Base-by-base conservation (phyloP, 1,140 invertebrate species). In the Sarcophaga peregrina region DNA sequence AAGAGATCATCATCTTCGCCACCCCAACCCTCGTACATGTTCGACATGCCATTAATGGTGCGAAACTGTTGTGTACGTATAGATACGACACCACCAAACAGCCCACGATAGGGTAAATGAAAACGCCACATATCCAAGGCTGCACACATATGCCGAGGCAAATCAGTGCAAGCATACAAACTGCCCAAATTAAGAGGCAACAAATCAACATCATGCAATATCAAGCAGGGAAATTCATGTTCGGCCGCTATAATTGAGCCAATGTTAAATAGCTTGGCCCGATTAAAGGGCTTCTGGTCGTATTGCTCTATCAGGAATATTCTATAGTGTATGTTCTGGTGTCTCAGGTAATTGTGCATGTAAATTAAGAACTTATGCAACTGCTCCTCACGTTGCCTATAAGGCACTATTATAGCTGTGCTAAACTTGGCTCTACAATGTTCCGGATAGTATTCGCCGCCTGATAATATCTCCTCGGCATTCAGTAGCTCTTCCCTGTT, bases 151-250 rank as follows among this genome's bases (percentile, higher is more conserved):
- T 99, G 98, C 58, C 97, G 92, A 0, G 98, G 98, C 84, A 93
- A 92, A 84, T 93, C 92, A 3, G 96, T 95, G 90, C 98, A 99
- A 15, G 95, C 95, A 91, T 99, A 99, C 75, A 98, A 93, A 91
- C 99, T 98, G 5, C 95, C 93, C 82, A 94, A 93, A 91, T 96
- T 96, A 85, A 98, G 93, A 11, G 98, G 98, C 82, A 99, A 92
- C 20, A 99, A 91, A 92, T 99, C 98, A 68, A 99, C 96, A 90
- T 99, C 98, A 91, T 99, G 98, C 86, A 99, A 95, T 80, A 99
- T 95, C 75, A 98, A 94, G 88, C 98, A 99, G 45, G 96, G 94
- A 91, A 94, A 97, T 75, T 94, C 93, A 74, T 92, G 90, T 82
- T 92, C 93, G 50, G 94, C 93, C 0, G 96, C 96, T 86, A 97